Evolutionary conservation across 2,797 vertebrate genomes (phyloP).

Genomic region (Anomalospiza imberbis): DNA sequence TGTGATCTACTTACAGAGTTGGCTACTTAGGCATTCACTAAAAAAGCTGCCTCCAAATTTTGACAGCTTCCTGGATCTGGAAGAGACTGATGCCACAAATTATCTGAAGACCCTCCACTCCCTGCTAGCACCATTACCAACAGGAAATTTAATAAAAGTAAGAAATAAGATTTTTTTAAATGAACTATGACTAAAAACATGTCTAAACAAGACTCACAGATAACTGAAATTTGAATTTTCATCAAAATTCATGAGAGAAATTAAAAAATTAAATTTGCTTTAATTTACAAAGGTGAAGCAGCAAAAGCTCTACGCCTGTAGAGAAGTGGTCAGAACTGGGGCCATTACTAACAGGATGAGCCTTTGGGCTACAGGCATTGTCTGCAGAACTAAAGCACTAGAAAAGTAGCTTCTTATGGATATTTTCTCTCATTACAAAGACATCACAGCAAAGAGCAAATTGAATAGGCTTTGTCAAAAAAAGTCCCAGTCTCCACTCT

Average conservation of each 20-base stretch:
- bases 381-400: not conserved
- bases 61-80: not conserved
- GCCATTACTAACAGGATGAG: not conserved
- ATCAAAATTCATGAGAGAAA: not conserved
- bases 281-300: not conserved
- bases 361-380: not conserved
- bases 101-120: not conserved
- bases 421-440: not conserved
- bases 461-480: slow-evolving; percentile 31
- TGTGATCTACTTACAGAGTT: not conserved
- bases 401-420: not conserved
- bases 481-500: not conserved
- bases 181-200: not conserved
- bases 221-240: not conserved
- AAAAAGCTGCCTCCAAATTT: not conserved
- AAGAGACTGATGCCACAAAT: not conserved
- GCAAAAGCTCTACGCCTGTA: not conserved
- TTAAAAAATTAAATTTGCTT: not conserved
- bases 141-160: not conserved
- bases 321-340: not conserved
- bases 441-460: not conserved
- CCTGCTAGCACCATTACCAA: not conserved
- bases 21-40: not conserved
- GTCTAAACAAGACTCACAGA: not conserved
- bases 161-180: not conserved